Conservation (phyloP, 2,888 invertebrate species). For the Apamea epomidion region DNA sequence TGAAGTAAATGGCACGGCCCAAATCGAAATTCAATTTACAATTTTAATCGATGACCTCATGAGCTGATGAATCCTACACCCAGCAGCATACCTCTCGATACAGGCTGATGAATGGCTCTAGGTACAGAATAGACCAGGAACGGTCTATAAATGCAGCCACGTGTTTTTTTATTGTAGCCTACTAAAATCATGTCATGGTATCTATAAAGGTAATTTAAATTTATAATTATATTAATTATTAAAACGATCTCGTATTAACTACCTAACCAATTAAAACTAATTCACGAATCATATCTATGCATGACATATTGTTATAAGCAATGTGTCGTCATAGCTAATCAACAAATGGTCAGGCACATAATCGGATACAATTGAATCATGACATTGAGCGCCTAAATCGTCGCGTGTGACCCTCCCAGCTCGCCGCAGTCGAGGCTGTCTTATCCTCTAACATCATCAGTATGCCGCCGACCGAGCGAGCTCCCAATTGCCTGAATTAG, state of each 20-base stretch:
- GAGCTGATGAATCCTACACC: no score
- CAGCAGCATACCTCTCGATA: background rate
- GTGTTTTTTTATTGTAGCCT: background rate
- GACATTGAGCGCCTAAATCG: constrained; percentile 51
- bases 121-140: background rate
- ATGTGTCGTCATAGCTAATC: constrained; percentile 32
- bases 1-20: background rate
- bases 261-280: constrained; percentile 14
- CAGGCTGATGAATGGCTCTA: background rate
- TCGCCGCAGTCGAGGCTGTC: constrained; percentile 48
- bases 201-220: background rate
- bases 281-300: constrained; percentile 20
- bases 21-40: background rate
- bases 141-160: background rate
- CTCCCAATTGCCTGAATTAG: constrained; percentile 86
- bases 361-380: constrained; percentile 58
- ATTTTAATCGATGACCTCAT: background rate
- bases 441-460: constrained; percentile 71
- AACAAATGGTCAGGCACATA: constrained; percentile 47
- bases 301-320: constrained; percentile 18
- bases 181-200: background rate
- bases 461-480: constrained; percentile 74
- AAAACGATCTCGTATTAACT: background rate
- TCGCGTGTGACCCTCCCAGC: constrained; percentile 53
- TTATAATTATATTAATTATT: background rate